phyloP scores from a whole-genome alignment of 2,797 vertebrate genomes.

The Chaenodraco wilsoni region DNA sequence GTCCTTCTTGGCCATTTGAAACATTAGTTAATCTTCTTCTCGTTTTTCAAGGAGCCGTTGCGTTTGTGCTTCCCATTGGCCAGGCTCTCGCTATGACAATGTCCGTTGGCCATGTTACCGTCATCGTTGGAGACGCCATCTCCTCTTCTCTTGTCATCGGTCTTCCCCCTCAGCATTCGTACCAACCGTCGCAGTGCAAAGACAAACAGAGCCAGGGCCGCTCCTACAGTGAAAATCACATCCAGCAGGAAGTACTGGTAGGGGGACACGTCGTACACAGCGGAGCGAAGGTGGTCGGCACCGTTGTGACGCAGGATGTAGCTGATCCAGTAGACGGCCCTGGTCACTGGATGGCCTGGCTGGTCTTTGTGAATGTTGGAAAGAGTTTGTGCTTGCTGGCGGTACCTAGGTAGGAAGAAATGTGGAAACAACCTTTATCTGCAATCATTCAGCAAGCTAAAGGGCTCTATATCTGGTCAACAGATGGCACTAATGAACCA shows the following conservation, averaged over 20 bases:
- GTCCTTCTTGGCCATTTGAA: constrained; percentile 52
- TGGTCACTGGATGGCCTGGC: constrained; percentile 92
- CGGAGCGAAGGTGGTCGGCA: constrained; percentile 92
- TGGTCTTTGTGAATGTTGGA: constrained; percentile 98
- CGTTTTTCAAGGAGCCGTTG: constrained; percentile 92
- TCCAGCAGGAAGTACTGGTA: constrained; percentile 97
- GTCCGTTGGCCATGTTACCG: constrained; percentile 87
- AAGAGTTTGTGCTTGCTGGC: constrained; percentile 87
- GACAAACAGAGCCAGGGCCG: constrained; percentile 77
- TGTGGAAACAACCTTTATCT: not conserved
- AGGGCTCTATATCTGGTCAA: constrained; percentile 19
- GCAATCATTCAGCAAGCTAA: not conserved
- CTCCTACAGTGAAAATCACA: constrained; percentile 83
- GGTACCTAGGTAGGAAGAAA: constrained; percentile 83
- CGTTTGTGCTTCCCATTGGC: constrained; percentile 94
- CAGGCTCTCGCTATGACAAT: constrained; percentile 91
- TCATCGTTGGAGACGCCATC: constrained; percentile 45
- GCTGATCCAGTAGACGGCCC: constrained; percentile 96
- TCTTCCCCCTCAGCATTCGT: constrained; percentile 80
- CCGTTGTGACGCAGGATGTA: constrained; percentile 95
- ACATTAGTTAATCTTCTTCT: constrained; percentile 95
- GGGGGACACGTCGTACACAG: constrained; percentile 90
- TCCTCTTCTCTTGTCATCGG: constrained; percentile 60
- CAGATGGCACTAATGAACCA: constrained; percentile 49
- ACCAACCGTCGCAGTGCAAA: constrained; percentile 82